Evolutionary conservation across 2,113 vertebrate genomes (phyloP).

Genomic region (Boleophthalmus pectinirostris): DNA sequence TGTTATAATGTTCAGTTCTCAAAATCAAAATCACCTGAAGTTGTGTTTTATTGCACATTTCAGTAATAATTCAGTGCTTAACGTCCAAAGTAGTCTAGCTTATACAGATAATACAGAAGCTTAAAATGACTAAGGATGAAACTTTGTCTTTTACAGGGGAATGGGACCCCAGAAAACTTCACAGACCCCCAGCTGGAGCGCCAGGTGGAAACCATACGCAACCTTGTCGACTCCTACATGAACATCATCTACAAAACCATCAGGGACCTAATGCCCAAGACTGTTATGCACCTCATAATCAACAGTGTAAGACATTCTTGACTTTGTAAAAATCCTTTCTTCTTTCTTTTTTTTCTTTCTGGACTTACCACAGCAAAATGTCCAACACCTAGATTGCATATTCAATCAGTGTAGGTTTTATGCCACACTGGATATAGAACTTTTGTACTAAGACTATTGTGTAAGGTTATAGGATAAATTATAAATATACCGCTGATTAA

Average conservation of each 20-base stretch:
- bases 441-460: neutral
- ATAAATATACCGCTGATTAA: too few species aligned
- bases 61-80: too few species aligned
- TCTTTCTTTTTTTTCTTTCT: neutral
- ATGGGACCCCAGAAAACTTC: conserved; percentile 80
- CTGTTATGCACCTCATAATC: conserved; percentile 94
- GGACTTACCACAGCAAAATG: neutral
- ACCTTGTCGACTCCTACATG: conserved; percentile 94
- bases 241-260: conserved; percentile 90
- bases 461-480: too few species aligned
- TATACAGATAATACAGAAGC: neutral
- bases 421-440: neutral
- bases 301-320: conserved; percentile 82
- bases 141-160: conserved; percentile 72
- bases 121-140: neutral
- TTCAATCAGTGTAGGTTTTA: neutral
- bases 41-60: neutral
- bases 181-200: conserved; percentile 91
- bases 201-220: conserved; percentile 92
- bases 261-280: conserved; percentile 92
- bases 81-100: neutral
- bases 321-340: neutral
- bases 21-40: neutral
- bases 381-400: neutral
- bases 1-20: neutral